A percentile compares a stretch with the other conserved stretches of the same genome.
phyloP scores from a whole-genome alignment of 2,113 vertebrate genomes.

The Osmerus mordax region DNA sequence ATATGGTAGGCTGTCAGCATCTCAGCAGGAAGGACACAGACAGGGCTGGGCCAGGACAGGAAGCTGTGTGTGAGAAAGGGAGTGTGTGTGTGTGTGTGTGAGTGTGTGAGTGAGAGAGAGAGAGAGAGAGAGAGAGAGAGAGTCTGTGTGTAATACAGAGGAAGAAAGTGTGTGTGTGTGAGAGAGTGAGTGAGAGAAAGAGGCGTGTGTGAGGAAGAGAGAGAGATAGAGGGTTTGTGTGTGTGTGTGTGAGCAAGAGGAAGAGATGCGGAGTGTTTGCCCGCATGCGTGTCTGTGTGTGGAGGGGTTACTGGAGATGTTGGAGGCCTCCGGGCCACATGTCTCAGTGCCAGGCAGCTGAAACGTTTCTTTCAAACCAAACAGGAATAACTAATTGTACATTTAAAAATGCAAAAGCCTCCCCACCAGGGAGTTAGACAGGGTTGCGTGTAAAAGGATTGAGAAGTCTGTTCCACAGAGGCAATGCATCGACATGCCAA shows the following conservation, averaged over 20 bases:
- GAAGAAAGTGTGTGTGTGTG: slow-evolving; percentile 31
- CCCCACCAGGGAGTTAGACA: slow-evolving; percentile 65
- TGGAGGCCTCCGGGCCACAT: slow-evolving; percentile 46
- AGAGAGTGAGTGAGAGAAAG: too few relatives aligned
- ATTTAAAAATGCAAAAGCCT: slow-evolving; percentile 74
- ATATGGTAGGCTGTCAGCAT: neutral
- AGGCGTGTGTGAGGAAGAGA: slow-evolving; percentile 6
- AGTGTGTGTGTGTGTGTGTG: slow-evolving; percentile 1
- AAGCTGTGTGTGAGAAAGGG: neutral
- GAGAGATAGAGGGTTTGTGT: too few relatives aligned
- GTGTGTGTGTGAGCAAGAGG: too few relatives aligned
- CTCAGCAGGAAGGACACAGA: too few relatives aligned
- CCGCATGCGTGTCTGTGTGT: too few relatives aligned
- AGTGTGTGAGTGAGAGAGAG: neutral
- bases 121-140: slow-evolving; percentile 18
- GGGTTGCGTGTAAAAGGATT: slow-evolving; percentile 66
- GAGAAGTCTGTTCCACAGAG: slow-evolving; percentile 56
- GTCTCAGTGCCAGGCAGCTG: slow-evolving; percentile 41
- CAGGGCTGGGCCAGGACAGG: too few relatives aligned
- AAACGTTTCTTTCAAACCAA: slow-evolving; percentile 62
- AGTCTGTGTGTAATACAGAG: neutral
- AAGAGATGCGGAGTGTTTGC: too few relatives aligned
- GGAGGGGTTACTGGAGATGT: neutral
- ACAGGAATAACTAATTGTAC: slow-evolving; percentile 72
- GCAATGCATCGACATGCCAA: slow-evolving; percentile 57